These are phyloP conservation scores for Eupsilia transversa DNA, from an alignment of 2,888 invertebrate species.

Conservation along the genomic window DNA sequence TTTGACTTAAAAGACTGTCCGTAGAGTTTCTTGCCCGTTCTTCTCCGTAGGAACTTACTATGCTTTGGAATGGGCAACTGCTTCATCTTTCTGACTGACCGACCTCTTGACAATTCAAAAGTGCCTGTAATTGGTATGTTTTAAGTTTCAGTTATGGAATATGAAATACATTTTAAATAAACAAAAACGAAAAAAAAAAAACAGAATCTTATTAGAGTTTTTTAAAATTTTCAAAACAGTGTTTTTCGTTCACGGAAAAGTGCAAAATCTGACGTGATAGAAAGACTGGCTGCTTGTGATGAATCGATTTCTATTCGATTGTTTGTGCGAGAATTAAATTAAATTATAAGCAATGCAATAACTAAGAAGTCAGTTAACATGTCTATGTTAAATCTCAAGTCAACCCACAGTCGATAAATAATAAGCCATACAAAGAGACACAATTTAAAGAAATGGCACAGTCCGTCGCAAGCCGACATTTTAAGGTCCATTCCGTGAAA, in stretches of 20 bases:
- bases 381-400: background rate
- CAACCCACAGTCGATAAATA: constrained; percentile 8
- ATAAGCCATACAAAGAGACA: constrained; percentile 34
- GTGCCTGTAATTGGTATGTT: no score
- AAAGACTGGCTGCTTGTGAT: background rate
- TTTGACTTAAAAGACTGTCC: no score
- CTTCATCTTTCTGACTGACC: no score
- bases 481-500: constrained; percentile 49
- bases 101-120: no score
- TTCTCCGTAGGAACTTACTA: no score
- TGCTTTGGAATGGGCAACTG: no score
- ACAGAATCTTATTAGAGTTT: background rate
- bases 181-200: background rate
- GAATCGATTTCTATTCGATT: background rate
- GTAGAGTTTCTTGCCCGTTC: no score
- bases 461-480: constrained; percentile 31
- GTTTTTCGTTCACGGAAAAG: background rate
- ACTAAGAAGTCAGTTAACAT: constrained; percentile 5
- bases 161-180: background rate
- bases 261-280: background rate
- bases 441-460: constrained; percentile 45
- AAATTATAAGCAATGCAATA: background rate
- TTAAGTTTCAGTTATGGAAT: no score
- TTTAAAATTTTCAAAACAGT: background rate
- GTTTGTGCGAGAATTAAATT: background rate